Base-by-base conservation (phyloP, 2,888 invertebrate species). In the Busseola fusca region DNA sequence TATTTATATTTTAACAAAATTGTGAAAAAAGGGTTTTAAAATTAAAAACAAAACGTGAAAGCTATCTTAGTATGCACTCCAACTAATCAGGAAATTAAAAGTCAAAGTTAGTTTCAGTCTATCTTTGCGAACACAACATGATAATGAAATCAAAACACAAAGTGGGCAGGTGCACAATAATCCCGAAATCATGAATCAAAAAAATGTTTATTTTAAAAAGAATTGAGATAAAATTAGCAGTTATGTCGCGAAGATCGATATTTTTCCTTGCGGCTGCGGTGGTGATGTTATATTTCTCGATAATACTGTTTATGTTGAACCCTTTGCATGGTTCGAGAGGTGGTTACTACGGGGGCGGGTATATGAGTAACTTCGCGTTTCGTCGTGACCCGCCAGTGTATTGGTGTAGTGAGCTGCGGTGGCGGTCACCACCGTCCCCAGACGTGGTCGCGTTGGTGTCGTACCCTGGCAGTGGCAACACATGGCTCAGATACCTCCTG, bases 401-500 rank as follows among this genome's bases (percentile, higher is more conserved):
- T 34, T 97, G 97, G 97, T 97, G 96, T 83, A 93, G 94, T 76
- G 94, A 95, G 64, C 87, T 96, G 59, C 93, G 89, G 45, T 96
- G 89, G 90, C 87, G 86, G 50, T 92, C 94, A 0, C 96, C 97
- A 0, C 96, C 96, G 16, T 93, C 96, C 1, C 76, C 86, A 0
- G 84, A 91, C 18, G 93, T 96, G 14, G 96, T 96, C 0, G 98
- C 98, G 1, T 92, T 98, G 48, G 98, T 97, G 0, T 98, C 97
- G 0, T 98, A 97, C 90, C 98, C 98, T 9, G 98, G 98, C n/a
- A 98, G 98, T 88, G 98, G 98, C 0, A 98, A 98, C 88, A 98
- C 98, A 34, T 98, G 98, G 98, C 92, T 98, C 25, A 93, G 98
- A 71, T 98, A 98, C 89, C 92, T 98, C 57, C 90, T 98, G 60